Base-by-base conservation (phyloP, 2,113 vertebrate species). In the Tricholaema leucomelas region DNA sequence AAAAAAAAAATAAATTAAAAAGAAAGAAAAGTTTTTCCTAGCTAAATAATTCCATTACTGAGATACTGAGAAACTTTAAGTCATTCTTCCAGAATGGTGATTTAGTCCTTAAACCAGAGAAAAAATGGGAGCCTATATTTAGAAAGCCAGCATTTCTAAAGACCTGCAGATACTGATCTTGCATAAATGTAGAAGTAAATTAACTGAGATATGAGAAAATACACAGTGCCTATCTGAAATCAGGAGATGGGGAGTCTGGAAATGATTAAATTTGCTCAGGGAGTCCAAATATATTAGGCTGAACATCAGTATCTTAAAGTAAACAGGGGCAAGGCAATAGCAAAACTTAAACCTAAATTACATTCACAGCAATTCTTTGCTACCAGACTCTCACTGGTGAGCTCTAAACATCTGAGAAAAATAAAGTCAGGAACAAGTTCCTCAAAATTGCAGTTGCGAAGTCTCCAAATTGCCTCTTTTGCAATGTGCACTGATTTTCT, bases 121-220 rank as follows among this genome's bases (percentile, higher is more conserved):
- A 84, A 84, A 85, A 70, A 85, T 2, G 16, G 36, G 91, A 36
- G 25, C 64, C 38, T 95, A 83, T 90, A 88, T 94, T 94, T 95
- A 91, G 93, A 94, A 87, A 88, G 27, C n/a, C 65, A 88, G 16
- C 27, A 23, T 95, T 94, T 93, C 76, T 90, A 74, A 80, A 92
- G 76, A 85, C 72, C 61, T 78, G 24, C 54, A 91, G 93, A 93
- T 94, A 92, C 65, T 23, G 58, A 92, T 95, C 95, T 90, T 94
- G 93, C 88, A 94, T 95, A 92, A 94, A 91, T 81, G 90, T 74
- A 91, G 65, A 94, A 92, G 76, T 50, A 92, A 94, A 96, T 94
- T 70, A 94, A 95, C 76, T 35, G 58, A 91, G 94, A 94, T 95
- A 94, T 65, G 90, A 92, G 77, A 90, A 95, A 95, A 91, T 90